phyloP scores from a whole-genome alignment of 1,140 invertebrate species.

The Leptinotarsa texana region DNA sequence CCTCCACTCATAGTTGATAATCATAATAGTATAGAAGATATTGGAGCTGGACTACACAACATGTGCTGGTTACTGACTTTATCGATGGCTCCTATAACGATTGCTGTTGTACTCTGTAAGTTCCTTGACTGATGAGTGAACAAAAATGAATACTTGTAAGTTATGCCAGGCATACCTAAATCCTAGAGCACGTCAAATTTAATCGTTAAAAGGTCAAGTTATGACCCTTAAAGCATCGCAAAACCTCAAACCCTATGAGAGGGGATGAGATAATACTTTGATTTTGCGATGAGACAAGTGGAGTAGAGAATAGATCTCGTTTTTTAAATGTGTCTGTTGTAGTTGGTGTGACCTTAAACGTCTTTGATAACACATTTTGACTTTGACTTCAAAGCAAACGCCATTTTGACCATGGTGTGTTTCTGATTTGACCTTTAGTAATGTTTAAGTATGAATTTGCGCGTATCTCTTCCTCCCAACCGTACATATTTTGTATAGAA shows the following conservation, averaged over 20 bases:
- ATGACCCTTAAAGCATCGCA: neutral
- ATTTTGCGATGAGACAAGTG: too few relatives aligned
- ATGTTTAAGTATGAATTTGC: neutral
- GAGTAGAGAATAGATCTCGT: too few relatives aligned
- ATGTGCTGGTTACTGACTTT: conserved; percentile 60
- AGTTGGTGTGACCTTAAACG: too few relatives aligned
- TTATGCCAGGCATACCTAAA: neutral
- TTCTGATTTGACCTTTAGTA: neutral
- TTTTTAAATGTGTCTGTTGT: too few relatives aligned
- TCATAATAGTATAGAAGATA: conserved; percentile 51
- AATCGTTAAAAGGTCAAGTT: neutral
- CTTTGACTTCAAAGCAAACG: neutral
- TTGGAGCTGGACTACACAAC: conserved; percentile 52
- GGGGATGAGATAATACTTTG: too few relatives aligned
- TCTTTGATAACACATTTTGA: too few relatives aligned
- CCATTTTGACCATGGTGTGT: neutral
- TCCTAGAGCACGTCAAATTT: neutral
- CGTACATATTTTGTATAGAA: too few relatives aligned
- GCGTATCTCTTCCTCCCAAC: too few relatives aligned
- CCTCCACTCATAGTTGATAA: conserved; percentile 58
- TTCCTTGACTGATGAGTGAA: conserved; percentile 25
- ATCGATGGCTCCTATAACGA: conserved; percentile 61
- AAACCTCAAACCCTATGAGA: too few relatives aligned
- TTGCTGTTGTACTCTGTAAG: conserved; percentile 65
- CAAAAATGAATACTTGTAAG: neutral